Percentiles rank a stretch among this genome's conserved stretches.
phyloP scores from a whole-genome alignment of 2,113 vertebrate species.

The Ornithorhynchus anatinus region DNA sequence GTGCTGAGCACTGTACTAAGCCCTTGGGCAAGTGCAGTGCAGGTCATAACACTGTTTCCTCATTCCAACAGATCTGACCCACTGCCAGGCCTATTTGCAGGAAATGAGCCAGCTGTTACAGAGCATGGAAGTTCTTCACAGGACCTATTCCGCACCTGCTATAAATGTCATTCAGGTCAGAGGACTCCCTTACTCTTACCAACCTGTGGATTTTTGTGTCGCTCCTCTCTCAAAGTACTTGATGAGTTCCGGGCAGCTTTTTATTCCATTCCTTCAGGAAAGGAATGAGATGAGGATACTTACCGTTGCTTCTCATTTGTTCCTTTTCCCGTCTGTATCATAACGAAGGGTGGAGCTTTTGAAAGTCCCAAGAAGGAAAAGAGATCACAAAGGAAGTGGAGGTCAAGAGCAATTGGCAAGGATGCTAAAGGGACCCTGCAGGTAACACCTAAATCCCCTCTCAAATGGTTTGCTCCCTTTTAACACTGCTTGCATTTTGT shows the following conservation, averaged over 20 bases:
- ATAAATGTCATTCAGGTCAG: slow-evolving; percentile 94
- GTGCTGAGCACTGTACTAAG: no score
- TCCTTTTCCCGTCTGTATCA: slow-evolving; percentile 51
- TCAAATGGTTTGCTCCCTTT: background rate
- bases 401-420: slow-evolving; percentile 87
- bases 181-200: background rate
- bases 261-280: background rate
- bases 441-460: slow-evolving; percentile 67
- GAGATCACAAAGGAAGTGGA: slow-evolving; percentile 87
- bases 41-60: slow-evolving; percentile 36
- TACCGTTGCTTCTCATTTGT: background rate
- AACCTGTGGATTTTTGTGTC: background rate
- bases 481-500: background rate
- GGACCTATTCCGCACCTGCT: slow-evolving; percentile 92
- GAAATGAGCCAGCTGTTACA: slow-evolving; percentile 93
- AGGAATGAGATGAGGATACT: background rate
- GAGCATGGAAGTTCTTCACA: slow-evolving; percentile 96
- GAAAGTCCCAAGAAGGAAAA: slow-evolving; percentile 98
- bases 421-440: slow-evolving; percentile 92
- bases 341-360: slow-evolving; percentile 82
- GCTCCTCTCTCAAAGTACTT: background rate
- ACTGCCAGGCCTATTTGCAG: slow-evolving; percentile 86
- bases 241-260: slow-evolving; percentile 4
- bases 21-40: no score
- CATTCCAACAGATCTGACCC: slow-evolving; percentile 80